Conservation (phyloP, 2,888 invertebrate genomes). For the Euzophera pinguis region DNA sequence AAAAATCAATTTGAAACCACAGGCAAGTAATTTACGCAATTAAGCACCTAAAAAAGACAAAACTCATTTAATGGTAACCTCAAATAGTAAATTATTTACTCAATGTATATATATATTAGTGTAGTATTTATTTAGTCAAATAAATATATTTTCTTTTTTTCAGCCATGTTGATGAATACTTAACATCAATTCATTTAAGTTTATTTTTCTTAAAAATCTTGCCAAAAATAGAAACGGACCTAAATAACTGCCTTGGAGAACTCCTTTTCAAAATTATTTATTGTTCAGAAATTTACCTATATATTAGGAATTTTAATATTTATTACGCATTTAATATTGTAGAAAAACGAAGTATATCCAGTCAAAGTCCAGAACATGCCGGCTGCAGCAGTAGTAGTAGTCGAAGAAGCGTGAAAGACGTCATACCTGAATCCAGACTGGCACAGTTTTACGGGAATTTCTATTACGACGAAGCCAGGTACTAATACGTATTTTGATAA, state of each 20-base stretch:
- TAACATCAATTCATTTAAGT: too few species aligned
- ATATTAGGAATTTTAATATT: too few species aligned
- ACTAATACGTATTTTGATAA: neutral
- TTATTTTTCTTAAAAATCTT: too few species aligned
- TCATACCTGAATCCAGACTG: conserved; percentile 82
- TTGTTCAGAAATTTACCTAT: neutral
- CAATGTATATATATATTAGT: too few species aligned
- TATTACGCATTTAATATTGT: too few species aligned
- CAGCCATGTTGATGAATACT: too few species aligned
- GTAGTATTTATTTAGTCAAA: too few species aligned
- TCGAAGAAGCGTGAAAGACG: conserved; percentile 77
- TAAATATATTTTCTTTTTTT: too few species aligned
- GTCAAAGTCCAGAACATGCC: conserved; percentile 61
- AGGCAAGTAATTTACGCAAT: conserved; percentile 34
- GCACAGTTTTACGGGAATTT: conserved; percentile 79
- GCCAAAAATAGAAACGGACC: neutral
- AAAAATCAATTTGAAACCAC: conserved; percentile 56
- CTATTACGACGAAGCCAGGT: conserved; percentile 75
- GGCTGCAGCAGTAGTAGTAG: conserved; percentile 48
- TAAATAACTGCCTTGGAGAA: neutral
- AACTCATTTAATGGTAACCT: too few species aligned
- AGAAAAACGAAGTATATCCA: conserved; percentile 50
- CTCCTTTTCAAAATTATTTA: neutral
- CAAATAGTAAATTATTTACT: too few species aligned
- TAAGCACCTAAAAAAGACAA: neutral